Evolutionary conservation across 2,113 vertebrate species (phyloP), one percentile per base, ranked within the genome.

Genomic region (Cairina moschata): DNA sequence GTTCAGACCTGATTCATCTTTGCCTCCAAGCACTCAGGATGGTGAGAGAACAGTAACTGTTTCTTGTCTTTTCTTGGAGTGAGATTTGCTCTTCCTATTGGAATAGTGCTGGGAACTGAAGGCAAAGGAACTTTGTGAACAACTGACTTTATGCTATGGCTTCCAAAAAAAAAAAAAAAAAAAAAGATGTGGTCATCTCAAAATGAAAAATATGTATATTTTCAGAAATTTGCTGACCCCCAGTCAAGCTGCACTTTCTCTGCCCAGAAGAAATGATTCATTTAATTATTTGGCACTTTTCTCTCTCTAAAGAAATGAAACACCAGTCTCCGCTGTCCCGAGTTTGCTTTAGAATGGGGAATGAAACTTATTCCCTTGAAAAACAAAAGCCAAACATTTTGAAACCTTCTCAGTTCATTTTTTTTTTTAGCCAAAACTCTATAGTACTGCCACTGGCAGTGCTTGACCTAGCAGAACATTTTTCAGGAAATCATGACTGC

Each of bases 261-360:
- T 94, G 28, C 75, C 62, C 75, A 85, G 55, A 90, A 82, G 59
- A 0, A 8, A 81, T 32, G 38, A 86, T 71, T 94, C 17, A 28
- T 62, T 96, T 87, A 16, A 40, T 85, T 96, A 48, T 87, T 59
- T 92, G 63, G 71, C 63, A 83, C 12, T 83, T 92, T 55, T 62
- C 60, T 76, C 82, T 66, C 25, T 67, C 80, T 71, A 34, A 83
- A 93, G 63, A 80, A 93, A 95, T 38, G 6, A 90, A 92, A 95
- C 44, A 91, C 20, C 22, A 36, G 55, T 66, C 62, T 91, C 71
- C 16, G 12, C 21, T 60, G 63, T 80, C 44, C 36, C 40, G 80
- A 58, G 36, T 85, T 93, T 91, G 28, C 46, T 80, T 94, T 82
- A 91, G 84, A 80, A 75, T 59, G 42, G 17, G 11, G 22, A 92